Conservation (phyloP, 2,797 vertebrate species). For the Mus caroli region DNA sequence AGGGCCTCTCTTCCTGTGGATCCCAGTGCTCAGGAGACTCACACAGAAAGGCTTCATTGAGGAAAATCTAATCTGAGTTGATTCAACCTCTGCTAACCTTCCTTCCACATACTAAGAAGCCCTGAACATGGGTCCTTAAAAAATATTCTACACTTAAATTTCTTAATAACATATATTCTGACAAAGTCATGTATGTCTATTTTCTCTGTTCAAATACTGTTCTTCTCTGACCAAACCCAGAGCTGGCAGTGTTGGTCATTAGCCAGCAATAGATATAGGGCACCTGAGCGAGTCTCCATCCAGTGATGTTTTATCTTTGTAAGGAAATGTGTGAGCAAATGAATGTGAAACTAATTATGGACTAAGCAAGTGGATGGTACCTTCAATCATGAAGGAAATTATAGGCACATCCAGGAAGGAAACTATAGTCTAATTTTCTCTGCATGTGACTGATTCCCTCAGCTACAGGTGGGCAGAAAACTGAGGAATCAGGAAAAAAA, state of each 20-base stretch:
- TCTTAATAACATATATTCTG: neutral
- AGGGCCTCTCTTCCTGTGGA: too few species aligned
- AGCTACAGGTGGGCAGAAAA: neutral
- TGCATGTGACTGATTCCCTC: neutral
- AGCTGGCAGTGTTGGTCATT: neutral
- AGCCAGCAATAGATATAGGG: neutral
- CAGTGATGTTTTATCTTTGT: neutral
- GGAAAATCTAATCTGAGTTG: neutral
- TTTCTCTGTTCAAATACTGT: neutral
- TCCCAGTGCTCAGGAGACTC: neutral
- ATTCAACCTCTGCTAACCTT: neutral
- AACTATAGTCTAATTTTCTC: neutral
- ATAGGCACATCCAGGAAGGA: neutral
- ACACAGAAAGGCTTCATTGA: neutral
- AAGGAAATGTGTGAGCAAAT: neutral
- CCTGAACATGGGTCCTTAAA: neutral
- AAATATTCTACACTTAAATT: neutral
- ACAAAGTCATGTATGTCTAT: neutral
- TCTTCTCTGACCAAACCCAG: neutral
- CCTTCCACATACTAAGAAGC: neutral
- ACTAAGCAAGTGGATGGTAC: neutral
- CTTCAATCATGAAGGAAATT: slow-evolving; percentile 21
- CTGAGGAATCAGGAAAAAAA: neutral
- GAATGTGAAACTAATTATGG: neutral
- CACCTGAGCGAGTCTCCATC: neutral